Evolutionary conservation across 2,113 vertebrate species (phyloP), one percentile per base, ranked within the genome.

Genomic region (Pseudorasbora parva): DNA sequence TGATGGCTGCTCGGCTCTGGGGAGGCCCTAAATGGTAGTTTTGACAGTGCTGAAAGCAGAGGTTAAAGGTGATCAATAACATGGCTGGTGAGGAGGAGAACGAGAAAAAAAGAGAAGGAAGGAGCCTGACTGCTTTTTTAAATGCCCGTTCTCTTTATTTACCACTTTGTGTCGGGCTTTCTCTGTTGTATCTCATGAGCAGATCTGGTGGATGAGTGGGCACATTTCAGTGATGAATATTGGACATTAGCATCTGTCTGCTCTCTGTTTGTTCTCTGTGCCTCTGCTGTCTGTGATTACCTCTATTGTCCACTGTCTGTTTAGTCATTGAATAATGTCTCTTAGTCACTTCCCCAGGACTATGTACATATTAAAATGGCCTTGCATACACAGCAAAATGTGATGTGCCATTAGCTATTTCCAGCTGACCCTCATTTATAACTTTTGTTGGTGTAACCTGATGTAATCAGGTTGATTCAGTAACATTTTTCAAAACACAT

Each of bases 1-100:
- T 94, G 95, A 96, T 95, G 93, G 8, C 89, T 88, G 89, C 81
- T 90, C 89, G 89, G 95, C 95, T 95, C 93, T 87, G 84, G 93
- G 95, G 95, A 96, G 91, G 88, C 91, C 93, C 93, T 96, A 96
- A 97, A 96, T 94, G 95, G 95, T 94, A 93, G 95, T 94, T 94
- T 95, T 95, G 95, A 96, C 96, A 97, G 94, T 92, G 91, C 91
- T 95, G 94, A 95, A 95, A 94, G 94, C 92, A 91, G 92, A 94
- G 96, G 96, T 96, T 96, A 97, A 96, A 96, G 96, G 96, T 97
- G 95, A 95, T 96, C 96, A 95, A 96, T 97, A 97, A 96, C 95
- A 94, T 95, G 96, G 89, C 90, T 90, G 83, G 76, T 57, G 89
- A 90, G 88, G 88, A 89, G 83, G 88, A 87, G 86, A 90, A 89